Base-by-base conservation (phyloP, 2,888 invertebrate genomes). In the Oscheius onirici region DNA sequence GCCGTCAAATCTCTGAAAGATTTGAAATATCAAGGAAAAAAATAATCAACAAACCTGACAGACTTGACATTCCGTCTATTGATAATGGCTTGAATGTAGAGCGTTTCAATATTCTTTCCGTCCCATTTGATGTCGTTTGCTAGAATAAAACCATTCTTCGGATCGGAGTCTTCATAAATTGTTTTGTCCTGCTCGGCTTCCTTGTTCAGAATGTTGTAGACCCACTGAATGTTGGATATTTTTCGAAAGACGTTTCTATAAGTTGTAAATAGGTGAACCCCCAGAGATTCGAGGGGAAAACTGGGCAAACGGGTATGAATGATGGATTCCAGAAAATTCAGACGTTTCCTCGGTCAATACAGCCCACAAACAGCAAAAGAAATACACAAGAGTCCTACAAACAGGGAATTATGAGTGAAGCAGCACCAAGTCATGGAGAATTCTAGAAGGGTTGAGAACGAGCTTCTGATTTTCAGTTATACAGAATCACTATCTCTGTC, bases 81-180 rank as follows among this genome's bases (percentile, higher is more conserved):
- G 0, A 92, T 91, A 71, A 99, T 92, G 0, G 94, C 97, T 68
- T 95, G 89, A 8, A 94, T 89, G 88, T 97, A 95, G 15, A 99
- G 89, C 0, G 93, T 92, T 84, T 94, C 93, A 20, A 92, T 78
- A 57, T 90, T 89, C 54, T 91, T 88, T 15, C 94, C 93, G 89
- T 96, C 93, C 97, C 99, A 99, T 58, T 99, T 99, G 70, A 97
- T 90, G 89, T 99, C 99, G 0, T 95, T 95, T 0, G 95, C 86
- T 15, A 99, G 89, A 15, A 97, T 90, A 88, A 97, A 97, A 0
- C 97, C 96, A 75, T 89, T 92, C 54, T 91, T 91, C 1, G 92
- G 91, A 87, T 94, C 92, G 5, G 91, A 83, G 88, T 95, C 93
- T 88, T 94, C 93, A 88, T 92, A 93, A 6, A 95, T 90, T 58